These are phyloP conservation scores for Ruditapes philippinarum DNA, from an alignment of 1,140 invertebrate genomes.

Conservation along the genomic window DNA sequence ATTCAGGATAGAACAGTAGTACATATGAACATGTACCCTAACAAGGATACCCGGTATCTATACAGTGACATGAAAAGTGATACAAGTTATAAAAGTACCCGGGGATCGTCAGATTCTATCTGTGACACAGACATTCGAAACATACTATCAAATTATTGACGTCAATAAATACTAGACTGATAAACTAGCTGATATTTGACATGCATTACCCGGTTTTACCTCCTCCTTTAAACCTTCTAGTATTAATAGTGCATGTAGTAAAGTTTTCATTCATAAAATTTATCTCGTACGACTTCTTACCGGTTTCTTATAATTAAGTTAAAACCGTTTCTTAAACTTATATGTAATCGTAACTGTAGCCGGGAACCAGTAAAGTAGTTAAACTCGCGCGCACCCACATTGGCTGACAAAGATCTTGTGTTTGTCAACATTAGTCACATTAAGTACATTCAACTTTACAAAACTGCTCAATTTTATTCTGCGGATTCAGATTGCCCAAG, in stretches of 20 bases:
- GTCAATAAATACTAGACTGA: not conserved
- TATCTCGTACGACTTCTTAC: not conserved
- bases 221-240: not conserved
- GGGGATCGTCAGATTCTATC: not conserved
- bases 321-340: not conserved
- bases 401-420: constrained; percentile 23
- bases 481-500: not conserved
- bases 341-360: no score
- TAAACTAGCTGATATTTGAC: no score
- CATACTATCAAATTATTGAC: not conserved
- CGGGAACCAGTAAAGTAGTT: constrained; percentile 1
- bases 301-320: not conserved
- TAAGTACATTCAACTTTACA: not conserved
- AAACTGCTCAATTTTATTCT: not conserved
- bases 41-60: no score
- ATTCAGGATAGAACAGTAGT: no score
- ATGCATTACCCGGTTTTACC: not conserved
- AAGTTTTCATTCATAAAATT: constrained; percentile 41
- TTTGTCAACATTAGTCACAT: constrained; percentile 49
- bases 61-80: no score
- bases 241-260: not conserved
- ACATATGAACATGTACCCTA: no score
- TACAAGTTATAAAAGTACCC: no score
- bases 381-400: constrained; percentile 18
- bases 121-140: not conserved